Evolutionary conservation across 1,140 invertebrate species (phyloP), one percentile per base, ranked within the genome.

Genomic region (Stenopsyche tienmushanensis): DNA sequence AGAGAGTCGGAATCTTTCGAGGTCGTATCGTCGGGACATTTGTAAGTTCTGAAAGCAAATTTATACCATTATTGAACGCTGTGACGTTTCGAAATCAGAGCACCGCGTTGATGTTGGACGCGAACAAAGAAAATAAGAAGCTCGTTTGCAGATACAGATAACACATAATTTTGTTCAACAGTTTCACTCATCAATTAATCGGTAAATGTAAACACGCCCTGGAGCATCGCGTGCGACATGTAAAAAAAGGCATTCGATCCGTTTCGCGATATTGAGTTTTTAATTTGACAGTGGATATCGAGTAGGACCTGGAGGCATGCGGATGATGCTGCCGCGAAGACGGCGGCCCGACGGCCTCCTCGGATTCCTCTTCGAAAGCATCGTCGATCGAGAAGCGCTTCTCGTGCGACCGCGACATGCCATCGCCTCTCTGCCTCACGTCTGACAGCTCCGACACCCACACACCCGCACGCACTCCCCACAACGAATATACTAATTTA

Each of bases 1-100:
- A 91, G 81, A 1, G 90, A 92, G 75, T 91, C 89, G 50, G 88
- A 90, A 73, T 92, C 90, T 73, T 88, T 78, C 20, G 89, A 91
- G 58, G 87, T 83, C 39, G 86, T 88, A 72, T 87, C 85, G 67
- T 85, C 85, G 34, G 83, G 79, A 65, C 85, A 82, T 80, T 86
- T 86, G 75, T 86, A 86, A 62, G 81, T 83, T 77, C 88, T 91
- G 74, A 67, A 84, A 82, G n/a, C n/a, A n/a, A n/a, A n/a, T n/a
- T n/a, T n/a, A n/a, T n/a, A n/a, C n/a, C n/a, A 71, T 62, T 1
- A 67, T 64, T 18, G 69, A 70, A 15, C 70, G 65, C 63, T 60
- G 63, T 9, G n/a, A 41, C 34, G 8, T n/a, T 9, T n/a, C 34
- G 8, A n/a, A n/a, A n/a, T n/a, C n/a, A n/a, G n/a, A n/a, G n/a